Percentiles rank a stretch among this genome's conserved stretches.
phyloP scores from a whole-genome alignment of 2,888 invertebrate species.

The Bellardia pandia region DNA sequence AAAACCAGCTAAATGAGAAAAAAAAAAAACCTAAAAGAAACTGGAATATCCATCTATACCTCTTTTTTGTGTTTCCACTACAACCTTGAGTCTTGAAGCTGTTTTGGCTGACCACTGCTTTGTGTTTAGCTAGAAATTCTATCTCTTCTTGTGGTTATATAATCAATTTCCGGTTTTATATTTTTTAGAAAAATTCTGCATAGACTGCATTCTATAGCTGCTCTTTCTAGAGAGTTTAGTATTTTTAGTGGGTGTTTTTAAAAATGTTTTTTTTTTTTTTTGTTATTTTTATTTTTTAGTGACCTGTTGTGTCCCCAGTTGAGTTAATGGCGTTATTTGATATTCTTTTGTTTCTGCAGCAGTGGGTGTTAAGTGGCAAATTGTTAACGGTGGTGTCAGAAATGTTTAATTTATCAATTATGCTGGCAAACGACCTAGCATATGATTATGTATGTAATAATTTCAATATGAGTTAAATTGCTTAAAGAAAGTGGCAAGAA shows the following conservation, averaged over 20 bases:
- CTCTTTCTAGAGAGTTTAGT: neutral
- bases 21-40: conserved; percentile 17
- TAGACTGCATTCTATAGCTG: neutral
- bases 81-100: conserved; percentile 65
- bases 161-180: conserved; percentile 62
- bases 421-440: neutral
- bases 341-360: neutral
- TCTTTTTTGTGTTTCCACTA: conserved; percentile 5
- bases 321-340: conserved; percentile 39
- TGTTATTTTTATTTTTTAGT: neutral
- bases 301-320: conserved; percentile 30
- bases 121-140: conserved; percentile 5
- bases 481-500: too few species aligned
- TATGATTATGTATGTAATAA: too few species aligned
- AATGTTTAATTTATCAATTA: conserved; percentile 49
- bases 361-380: conserved; percentile 69
- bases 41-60: neutral
- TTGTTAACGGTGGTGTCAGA: conserved; percentile 64
- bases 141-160: conserved; percentile 13
- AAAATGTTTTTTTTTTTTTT: neutral
- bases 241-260: conserved; percentile 47
- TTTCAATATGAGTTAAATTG: too few species aligned
- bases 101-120: neutral
- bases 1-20: conserved; percentile 43
- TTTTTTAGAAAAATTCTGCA: neutral